A percentile compares a stretch with the other conserved stretches of the same genome.
phyloP scores from a whole-genome alignment of 2,113 vertebrate genomes.

The Leptobrachium ailaonicum region DNA sequence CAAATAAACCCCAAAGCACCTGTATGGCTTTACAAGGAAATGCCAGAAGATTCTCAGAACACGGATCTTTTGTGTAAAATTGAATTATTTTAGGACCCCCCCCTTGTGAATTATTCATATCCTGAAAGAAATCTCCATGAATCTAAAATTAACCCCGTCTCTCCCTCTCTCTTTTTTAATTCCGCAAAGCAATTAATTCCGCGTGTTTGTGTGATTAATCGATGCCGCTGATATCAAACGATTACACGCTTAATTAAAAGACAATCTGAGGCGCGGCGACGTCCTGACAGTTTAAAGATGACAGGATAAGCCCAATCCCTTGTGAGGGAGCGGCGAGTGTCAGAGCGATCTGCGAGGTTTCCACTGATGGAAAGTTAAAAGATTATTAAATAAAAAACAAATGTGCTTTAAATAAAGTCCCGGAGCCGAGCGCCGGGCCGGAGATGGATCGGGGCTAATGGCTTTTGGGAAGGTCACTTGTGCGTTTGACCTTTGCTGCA shows the following conservation, averaged over 20 bases:
- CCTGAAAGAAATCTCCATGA: no score
- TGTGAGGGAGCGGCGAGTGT: constrained; percentile 14
- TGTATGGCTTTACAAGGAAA: no score
- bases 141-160: no score
- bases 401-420: constrained; percentile 8
- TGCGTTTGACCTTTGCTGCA: constrained; percentile 7
- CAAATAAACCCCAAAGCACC: no score
- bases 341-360: background rate
- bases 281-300: constrained; percentile 26
- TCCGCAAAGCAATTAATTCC: no score
- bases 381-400: constrained; percentile 35
- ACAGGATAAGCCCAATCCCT: background rate
- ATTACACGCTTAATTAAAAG: constrained; percentile 16
- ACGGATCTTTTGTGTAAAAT: no score
- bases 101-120: no score
- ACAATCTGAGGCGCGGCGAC: constrained; percentile 1
- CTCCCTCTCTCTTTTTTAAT: no score
- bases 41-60: no score
- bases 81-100: no score
- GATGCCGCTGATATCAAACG: background rate
- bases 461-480: constrained; percentile 16
- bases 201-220: background rate
- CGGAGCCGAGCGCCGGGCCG: background rate
- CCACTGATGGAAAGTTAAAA: background rate
- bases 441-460: constrained; percentile 34